Evolutionary conservation across 2,888 invertebrate species (phyloP).

Genomic region (Athalia circularis): DNA sequence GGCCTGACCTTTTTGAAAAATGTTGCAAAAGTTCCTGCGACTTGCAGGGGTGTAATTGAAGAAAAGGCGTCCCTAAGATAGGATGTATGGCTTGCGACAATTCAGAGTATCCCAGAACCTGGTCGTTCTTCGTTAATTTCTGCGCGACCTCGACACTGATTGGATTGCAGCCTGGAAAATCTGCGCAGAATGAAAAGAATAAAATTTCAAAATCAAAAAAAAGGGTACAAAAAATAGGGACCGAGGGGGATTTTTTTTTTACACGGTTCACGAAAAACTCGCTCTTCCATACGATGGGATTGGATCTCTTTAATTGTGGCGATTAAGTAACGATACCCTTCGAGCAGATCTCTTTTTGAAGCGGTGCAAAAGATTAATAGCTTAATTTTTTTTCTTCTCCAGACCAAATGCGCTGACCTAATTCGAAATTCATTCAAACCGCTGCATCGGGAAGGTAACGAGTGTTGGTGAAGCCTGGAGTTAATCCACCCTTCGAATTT

Average conservation of each 20-base stretch:
- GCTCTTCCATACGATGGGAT: not conserved
- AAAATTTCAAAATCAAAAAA: not conserved
- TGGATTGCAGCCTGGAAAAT: slow-evolving; percentile 68
- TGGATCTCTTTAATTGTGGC: not conserved
- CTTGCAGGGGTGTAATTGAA: slow-evolving; percentile 69
- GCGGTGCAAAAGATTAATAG: not conserved
- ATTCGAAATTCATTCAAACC: not conserved
- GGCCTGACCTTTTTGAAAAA: slow-evolving; percentile 62
- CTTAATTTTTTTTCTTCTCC: not conserved
- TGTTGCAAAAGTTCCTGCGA: slow-evolving; percentile 64
- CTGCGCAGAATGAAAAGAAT: slow-evolving; percentile 51
- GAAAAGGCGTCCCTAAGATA: slow-evolving; percentile 64
- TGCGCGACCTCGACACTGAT: slow-evolving; percentile 66
- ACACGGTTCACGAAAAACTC: no score
- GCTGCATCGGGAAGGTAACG: not conserved
- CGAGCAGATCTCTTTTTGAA: not conserved
- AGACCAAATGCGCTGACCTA: not conserved
- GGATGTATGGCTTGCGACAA: slow-evolving; percentile 71
- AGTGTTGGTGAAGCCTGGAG: not conserved
- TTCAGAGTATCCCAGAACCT: slow-evolving; percentile 63
- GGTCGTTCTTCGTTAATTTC: slow-evolving; percentile 52
- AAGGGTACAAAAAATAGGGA: not conserved
- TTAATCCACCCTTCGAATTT: not conserved
- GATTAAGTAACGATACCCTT: not conserved
- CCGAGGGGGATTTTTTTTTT: not conserved